Conservation (phyloP, 2,888 invertebrate genomes). For the Erynnis tages region DNA sequence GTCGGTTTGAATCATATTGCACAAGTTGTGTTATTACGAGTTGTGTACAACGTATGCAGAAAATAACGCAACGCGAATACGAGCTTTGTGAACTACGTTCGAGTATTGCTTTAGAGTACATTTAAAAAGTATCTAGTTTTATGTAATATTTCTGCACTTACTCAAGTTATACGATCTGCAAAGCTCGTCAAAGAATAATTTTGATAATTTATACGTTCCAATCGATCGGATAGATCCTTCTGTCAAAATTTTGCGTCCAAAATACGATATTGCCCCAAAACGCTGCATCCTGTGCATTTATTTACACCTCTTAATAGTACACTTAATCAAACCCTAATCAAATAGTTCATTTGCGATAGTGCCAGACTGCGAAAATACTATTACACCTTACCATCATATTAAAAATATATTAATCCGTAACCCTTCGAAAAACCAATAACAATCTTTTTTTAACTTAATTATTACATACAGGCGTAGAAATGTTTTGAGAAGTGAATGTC, state of each 20-base stretch:
- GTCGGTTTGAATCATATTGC: constrained; percentile 16
- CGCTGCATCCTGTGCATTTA: constrained; percentile 62
- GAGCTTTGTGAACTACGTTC: neutral
- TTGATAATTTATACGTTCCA: constrained; percentile 3
- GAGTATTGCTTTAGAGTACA: constrained; percentile 15
- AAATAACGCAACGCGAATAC: neutral
- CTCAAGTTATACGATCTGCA: constrained; percentile 2
- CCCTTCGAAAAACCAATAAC: constrained; percentile 41
- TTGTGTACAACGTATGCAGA: constrained; percentile 1
- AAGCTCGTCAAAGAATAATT: constrained; percentile 23
- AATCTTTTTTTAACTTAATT: constrained; percentile 38
- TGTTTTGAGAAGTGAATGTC: constrained; percentile 8
- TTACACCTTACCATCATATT: constrained; percentile 50
- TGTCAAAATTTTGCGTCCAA: constrained; percentile 21
- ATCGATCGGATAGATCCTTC: neutral
- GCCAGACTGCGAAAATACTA: constrained; percentile 59
- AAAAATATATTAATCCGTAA: constrained; percentile 52
- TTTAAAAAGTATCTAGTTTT: constrained; percentile 2
- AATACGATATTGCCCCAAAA: constrained; percentile 32
- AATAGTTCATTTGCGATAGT: constrained; percentile 64
- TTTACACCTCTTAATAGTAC: constrained; percentile 74
- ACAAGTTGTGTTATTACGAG: constrained; percentile 14
- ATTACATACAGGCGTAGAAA: constrained; percentile 37
- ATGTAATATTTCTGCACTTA: constrained; percentile 7
- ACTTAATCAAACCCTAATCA: constrained; percentile 61